These are phyloP conservation scores for Aphelocoma coerulescens DNA, from an alignment of 2,113 vertebrate genomes.

Conservation along the genomic window DNA sequence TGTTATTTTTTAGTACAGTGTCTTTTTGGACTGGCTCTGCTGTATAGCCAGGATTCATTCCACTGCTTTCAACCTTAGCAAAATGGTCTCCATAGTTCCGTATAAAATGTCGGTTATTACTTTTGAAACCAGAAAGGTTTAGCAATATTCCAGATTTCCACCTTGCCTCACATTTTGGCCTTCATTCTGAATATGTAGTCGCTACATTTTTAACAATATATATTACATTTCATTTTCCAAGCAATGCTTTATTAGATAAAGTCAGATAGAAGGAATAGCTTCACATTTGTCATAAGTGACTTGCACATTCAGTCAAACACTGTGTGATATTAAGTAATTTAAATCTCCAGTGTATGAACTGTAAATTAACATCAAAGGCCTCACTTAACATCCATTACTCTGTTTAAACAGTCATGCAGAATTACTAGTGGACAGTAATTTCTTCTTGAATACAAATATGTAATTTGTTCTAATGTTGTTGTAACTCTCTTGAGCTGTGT, in stretches of 20 bases:
- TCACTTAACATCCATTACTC: not conserved
- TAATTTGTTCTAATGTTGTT: not conserved
- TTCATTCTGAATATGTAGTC: not conserved
- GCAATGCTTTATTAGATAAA: constrained; percentile 60
- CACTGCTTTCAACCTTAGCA: not conserved
- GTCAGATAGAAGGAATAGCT: constrained; percentile 24
- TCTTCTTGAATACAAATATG: not conserved
- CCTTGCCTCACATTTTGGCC: not conserved
- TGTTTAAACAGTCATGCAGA: constrained; percentile 6
- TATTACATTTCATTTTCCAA: constrained; percentile 1
- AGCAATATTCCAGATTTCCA: not conserved
- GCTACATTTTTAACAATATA: not conserved
- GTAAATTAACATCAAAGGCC: constrained; percentile 9
- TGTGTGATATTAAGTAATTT: not conserved
- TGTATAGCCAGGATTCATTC: not conserved
- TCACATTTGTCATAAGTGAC: constrained; percentile 1
- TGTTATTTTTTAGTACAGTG: not conserved
- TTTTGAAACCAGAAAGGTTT: not conserved
- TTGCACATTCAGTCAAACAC: constrained; percentile 10
- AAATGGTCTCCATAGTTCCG: not conserved
- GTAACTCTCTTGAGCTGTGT: not conserved
- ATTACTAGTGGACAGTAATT: constrained; percentile 2
- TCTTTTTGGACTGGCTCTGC: not conserved
- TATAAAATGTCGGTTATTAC: not conserved
- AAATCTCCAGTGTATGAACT: not conserved